Conservation (phyloP, 1,140 invertebrate genomes). For the Orchestia grillus region DNA sequence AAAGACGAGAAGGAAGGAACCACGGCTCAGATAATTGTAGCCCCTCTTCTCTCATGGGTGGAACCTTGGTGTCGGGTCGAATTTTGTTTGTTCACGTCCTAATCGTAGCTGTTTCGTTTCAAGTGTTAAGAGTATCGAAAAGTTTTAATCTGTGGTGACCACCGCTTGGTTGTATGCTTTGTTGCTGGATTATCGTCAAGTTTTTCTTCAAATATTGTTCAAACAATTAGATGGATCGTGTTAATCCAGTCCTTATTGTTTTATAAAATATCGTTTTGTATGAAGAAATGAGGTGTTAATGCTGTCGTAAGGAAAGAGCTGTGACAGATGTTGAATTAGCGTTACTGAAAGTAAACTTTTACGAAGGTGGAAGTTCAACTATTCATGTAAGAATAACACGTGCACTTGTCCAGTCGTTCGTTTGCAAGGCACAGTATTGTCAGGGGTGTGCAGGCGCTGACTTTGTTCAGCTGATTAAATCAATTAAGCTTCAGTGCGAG, state of each 20-base stretch:
- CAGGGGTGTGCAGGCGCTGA: neutral
- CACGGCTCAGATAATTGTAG: neutral
- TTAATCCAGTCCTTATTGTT: neutral
- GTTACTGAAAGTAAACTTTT: neutral
- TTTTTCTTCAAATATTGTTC: neutral
- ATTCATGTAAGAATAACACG: neutral
- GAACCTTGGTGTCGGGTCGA: neutral
- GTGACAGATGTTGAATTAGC: neutral
- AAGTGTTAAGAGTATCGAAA: neutral
- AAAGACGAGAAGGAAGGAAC: neutral
- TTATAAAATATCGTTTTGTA: neutral
- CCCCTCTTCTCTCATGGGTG: neutral
- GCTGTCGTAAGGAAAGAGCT: conserved; percentile 24
- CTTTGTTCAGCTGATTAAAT: neutral
- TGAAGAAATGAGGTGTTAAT: neutral
- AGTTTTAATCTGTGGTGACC: neutral
- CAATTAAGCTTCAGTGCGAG: neutral
- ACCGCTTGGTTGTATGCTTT: neutral
- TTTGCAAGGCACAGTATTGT: neutral
- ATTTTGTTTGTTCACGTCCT: neutral
- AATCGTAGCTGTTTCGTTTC: conserved; percentile 1
- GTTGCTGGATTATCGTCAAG: neutral
- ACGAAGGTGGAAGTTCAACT: neutral
- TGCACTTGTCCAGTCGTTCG: neutral
- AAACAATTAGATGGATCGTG: neutral